phyloP scores from a whole-genome alignment of 2,797 vertebrate species.

The Hydrophis major region DNA sequence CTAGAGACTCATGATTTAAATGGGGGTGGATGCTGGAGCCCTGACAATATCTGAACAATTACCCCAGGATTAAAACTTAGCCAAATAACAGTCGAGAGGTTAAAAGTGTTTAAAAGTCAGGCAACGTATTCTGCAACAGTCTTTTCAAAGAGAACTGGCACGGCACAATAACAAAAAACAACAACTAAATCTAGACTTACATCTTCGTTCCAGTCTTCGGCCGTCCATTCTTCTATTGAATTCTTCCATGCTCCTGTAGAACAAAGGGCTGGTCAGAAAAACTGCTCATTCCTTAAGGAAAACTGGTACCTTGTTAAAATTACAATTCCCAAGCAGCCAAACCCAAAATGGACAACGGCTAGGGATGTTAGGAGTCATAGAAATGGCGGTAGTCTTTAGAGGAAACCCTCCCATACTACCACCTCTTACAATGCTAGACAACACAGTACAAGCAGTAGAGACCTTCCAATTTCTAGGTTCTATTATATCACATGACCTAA shows the following conservation, averaged over 20 bases:
- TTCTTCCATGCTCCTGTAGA: constrained; percentile 84
- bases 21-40: too few relatives aligned
- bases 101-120: neutral
- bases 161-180: neutral
- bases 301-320: neutral
- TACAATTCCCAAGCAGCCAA: neutral
- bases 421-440: too few relatives aligned
- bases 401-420: too few relatives aligned
- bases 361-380: neutral
- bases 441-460: too few relatives aligned
- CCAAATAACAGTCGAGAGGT: neutral
- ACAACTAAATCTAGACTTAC: constrained; percentile 74
- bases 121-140: neutral
- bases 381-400: too few relatives aligned
- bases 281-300: neutral
- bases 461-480: too few relatives aligned
- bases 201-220: constrained; percentile 97
- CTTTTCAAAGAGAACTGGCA: neutral
- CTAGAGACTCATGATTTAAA: too few relatives aligned
- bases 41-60: neutral
- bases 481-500: too few relatives aligned
- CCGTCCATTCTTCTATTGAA: constrained; percentile 89
- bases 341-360: neutral
- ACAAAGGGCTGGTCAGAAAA: constrained; percentile 30
- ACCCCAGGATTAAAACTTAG: neutral